These are phyloP conservation scores for Drosophila arawakana DNA, from an alignment of 1,140 invertebrate genomes.

Conservation along the genomic window DNA sequence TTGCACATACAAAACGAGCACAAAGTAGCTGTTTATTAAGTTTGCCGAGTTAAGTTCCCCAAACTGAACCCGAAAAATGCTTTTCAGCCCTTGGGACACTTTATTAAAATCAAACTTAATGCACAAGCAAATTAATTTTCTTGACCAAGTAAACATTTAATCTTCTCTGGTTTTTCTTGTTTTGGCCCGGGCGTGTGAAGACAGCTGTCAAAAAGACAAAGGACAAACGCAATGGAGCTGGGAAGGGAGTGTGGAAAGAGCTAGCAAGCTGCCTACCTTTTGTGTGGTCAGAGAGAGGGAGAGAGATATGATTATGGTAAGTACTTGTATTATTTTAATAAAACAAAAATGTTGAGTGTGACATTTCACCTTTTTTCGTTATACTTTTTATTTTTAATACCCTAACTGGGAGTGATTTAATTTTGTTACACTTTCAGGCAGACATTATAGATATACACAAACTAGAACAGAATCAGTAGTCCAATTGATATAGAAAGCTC, in stretches of 20 bases:
- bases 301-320: constrained; percentile 44
- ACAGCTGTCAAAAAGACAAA: constrained; percentile 65
- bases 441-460: too few relatives aligned
- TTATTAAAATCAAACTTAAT: constrained; percentile 82
- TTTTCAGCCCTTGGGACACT: constrained; percentile 55
- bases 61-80: constrained; percentile 20
- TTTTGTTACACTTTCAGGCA: too few relatives aligned
- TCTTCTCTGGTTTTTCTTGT: constrained; percentile 32
- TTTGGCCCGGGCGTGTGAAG: constrained; percentile 15
- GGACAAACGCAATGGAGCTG: constrained; percentile 3
- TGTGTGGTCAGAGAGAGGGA: background rate
- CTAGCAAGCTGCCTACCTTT: constrained; percentile 3
- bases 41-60: constrained; percentile 24
- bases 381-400: background rate
- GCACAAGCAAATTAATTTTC: constrained; percentile 73
- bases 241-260: constrained; percentile 2
- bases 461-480: too few relatives aligned
- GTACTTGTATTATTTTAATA: constrained; percentile 75
- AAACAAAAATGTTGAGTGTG: constrained; percentile 74
- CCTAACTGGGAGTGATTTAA: background rate
- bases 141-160: constrained; percentile 71
- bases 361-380: constrained; percentile 66
- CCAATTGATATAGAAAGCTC: too few relatives aligned
- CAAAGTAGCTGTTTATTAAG: constrained; percentile 72
- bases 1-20: constrained; percentile 18